Evolutionary conservation across 2,888 invertebrate species (phyloP), one percentile per base, ranked within the genome.

Genomic region (Minunthozetes semirufus): DNA sequence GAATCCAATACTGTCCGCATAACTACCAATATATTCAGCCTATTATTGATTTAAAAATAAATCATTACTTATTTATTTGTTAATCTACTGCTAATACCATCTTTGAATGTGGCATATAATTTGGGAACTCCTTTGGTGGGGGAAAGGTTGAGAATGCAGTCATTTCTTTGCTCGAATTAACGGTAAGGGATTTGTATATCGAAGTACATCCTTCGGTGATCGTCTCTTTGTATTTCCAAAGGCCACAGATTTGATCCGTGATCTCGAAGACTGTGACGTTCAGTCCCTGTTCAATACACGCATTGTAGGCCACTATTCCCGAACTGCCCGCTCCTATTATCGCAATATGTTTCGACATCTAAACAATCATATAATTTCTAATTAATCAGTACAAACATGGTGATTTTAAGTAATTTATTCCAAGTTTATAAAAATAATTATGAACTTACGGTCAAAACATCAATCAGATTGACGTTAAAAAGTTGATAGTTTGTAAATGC

Each of bases 291-390:
- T 84, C 82, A 42, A 82, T 68, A 61, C 82, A 83, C 33, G 80
- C 79, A 77, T 84, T 83, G 53, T 82, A 81, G 11, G 83, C 80
- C 11, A 82, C 80, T 27, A 84, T 78, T 5, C 84, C 84, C 71
- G 82, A 82, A n/a, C 81, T 81, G 5, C 84, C 84, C n/a, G 82
- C 84, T 4, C 84, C 84, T 19, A 84, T 79, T 25, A 84, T 79
- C 42, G 76, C 76, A 25, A 79, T 78, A 29, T 33, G 33, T 33
- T 33, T 3, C 33, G 33, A 33, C 4, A n/a, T n/a, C n/a, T n/a
- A n/a, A n/a, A n/a, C n/a, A n/a, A n/a, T n/a, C n/a, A n/a, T n/a
- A n/a, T n/a, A n/a, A n/a, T n/a, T n/a, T n/a, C n/a, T n/a, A n/a
- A n/a, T n/a, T n/a, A n/a, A n/a, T 33, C 33, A 8, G 3, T 33